These are phyloP conservation scores for Strigamia maritima DNA, from an alignment of 2,888 invertebrate species.

Conservation along the genomic window DNA sequence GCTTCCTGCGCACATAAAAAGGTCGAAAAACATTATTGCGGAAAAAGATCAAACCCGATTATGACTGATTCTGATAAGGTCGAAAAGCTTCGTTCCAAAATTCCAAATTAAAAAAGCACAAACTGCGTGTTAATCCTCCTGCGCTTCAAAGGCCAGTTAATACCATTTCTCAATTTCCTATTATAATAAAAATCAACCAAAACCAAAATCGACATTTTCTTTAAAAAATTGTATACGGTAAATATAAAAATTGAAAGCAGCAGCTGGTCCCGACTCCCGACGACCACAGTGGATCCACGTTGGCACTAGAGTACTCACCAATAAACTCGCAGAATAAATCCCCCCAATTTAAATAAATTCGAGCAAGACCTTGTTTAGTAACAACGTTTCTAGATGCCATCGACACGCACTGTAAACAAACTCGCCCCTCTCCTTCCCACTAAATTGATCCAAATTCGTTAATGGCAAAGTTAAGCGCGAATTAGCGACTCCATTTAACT, in stretches of 20 bases:
- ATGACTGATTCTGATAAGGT: no score
- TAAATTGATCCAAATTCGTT: slow-evolving; percentile 26
- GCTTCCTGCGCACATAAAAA: no score
- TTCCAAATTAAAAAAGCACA: neutral
- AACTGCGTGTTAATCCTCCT: no score
- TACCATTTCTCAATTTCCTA: no score
- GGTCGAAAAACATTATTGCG: no score
- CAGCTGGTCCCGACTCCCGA: neutral
- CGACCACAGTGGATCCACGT: neutral
- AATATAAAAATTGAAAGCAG: neutral
- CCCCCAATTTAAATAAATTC: slow-evolving; percentile 17
- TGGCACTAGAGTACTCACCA: neutral
- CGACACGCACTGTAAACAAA: slow-evolving; percentile 12
- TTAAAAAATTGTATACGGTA: no score
- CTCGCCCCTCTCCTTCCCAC: neutral
- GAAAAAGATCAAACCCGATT: no score
- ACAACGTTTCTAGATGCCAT: neutral
- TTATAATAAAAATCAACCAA: no score
- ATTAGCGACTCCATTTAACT: slow-evolving; percentile 30
- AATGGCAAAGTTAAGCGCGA: slow-evolving; percentile 28
- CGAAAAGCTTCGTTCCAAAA: no score
- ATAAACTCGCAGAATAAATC: neutral
- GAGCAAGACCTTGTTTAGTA: neutral
- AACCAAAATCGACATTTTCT: no score
- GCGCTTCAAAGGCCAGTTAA: no score